Conservation (phyloP, 2,888 invertebrate genomes). For the Drosophila atroscutellata region DNA sequence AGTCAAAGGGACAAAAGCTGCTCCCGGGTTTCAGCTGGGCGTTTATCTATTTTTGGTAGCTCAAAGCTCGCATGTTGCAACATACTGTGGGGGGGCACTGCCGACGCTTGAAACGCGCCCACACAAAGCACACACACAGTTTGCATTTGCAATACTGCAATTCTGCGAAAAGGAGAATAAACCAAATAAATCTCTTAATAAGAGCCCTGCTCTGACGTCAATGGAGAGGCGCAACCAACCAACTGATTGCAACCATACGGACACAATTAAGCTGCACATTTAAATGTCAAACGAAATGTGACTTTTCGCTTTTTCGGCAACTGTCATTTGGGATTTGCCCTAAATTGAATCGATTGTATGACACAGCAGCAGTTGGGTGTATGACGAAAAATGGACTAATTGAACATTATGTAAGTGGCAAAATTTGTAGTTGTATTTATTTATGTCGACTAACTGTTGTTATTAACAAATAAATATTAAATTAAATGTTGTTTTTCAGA, state of each 20-base stretch:
- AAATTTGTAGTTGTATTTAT: not conserved
- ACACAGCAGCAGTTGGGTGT: not conserved
- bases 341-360: not conserved
- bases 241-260: not conserved
- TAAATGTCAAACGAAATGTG: not conserved
- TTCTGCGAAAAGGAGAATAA: not conserved
- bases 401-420: not conserved
- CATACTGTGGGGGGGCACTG: not conserved
- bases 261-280: not conserved
- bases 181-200: not conserved
- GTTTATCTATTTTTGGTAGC: constrained; percentile 55
- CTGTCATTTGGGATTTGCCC: not conserved
- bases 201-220: not conserved
- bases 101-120: not conserved
- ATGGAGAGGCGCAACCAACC: not conserved
- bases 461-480: not conserved
- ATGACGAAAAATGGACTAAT: not conserved
- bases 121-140: not conserved
- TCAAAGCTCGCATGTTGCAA: constrained; percentile 39
- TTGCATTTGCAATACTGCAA: constrained; percentile 10
- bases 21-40: constrained; percentile 3
- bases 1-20: constrained; percentile 28
- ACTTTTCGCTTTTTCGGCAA: not conserved
- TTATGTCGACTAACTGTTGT: not conserved
- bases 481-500: not conserved